Evolutionary conservation across 1,140 invertebrate species (phyloP), one percentile per base, ranked within the genome.

Genomic region (Atopsyche davidsoni): DNA sequence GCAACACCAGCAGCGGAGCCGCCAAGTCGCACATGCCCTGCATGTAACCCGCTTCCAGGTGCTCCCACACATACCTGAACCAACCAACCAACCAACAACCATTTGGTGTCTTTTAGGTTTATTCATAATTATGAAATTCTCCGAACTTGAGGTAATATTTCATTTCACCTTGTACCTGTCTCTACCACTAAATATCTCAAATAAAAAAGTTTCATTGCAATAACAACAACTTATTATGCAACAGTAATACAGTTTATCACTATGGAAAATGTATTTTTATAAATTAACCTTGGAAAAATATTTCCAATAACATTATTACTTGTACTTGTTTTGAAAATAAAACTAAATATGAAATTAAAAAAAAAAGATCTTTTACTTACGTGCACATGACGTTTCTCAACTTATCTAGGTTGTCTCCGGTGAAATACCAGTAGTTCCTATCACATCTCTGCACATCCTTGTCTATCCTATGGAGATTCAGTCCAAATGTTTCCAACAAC

Each of bases 361-460:
- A 28, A 28, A 28, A 7, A n/a, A 32, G 55, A 35, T 24, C 23
- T 43, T 19, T 38, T 35, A 78, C 82, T 77, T 74, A 94, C 80
- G 92, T 96, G 82, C 91, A 94, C 86, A 97, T 96, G 34, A 97
- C 84, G 72, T 96, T 94, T 32, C 92, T 75, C n/a, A 97, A 69
- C 68, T 94, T 95, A 53, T 96, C 90, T 53, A 97, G 73, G 74
- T 97, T 96, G 49, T 86, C 81, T 28, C 82, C 78, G 10, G 78
- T 81, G 68, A 96, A 96, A 69, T 95, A 96, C 69, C 82, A 86
- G 65, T 93, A 92, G 65, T 94, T 95, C 43, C 93, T 72, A 70
- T 97, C 93, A 71, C 93, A 97, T 49, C 93, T 70, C 66, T 94
- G 89, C 2, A 96, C 93, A 70, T 97, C 93, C 69, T 97, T 97